phyloP scores from a whole-genome alignment of 2,113 vertebrate species.

The Elanoides forficatus region DNA sequence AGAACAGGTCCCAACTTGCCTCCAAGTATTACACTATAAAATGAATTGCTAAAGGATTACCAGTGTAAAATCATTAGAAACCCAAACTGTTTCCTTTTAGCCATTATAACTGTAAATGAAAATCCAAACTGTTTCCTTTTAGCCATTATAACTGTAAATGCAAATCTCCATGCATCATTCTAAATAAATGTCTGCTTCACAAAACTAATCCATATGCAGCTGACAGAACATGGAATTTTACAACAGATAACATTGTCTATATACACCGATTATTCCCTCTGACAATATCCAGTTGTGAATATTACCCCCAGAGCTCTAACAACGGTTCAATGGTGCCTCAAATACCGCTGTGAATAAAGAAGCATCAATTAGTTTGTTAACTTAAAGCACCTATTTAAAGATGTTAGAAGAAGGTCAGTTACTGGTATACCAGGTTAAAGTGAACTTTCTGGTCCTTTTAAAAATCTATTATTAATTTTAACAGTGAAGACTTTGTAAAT shows the following conservation, averaged over 20 bases:
- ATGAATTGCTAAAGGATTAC: background rate
- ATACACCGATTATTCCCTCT: background rate
- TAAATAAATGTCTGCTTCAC: background rate
- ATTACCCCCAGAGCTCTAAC: background rate
- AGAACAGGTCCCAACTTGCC: background rate
- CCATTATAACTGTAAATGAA: background rate
- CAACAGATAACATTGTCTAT: background rate
- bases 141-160: background rate
- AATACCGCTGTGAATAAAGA: background rate
- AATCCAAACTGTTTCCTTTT: background rate
- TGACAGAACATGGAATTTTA: background rate
- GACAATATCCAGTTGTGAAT: background rate
- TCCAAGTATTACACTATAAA: background rate
- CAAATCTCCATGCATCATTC: background rate
- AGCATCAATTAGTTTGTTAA: background rate
- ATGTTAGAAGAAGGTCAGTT: background rate
- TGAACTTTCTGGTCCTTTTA: background rate
- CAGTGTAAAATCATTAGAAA: background rate
- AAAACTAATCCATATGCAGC: background rate
- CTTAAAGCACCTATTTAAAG: background rate
- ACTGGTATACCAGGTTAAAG: background rate
- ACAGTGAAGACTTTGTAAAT: background rate
- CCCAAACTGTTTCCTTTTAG: background rate
- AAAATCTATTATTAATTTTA: background rate
- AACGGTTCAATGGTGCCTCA: background rate